Evolutionary conservation across 2,113 vertebrate species (phyloP), one percentile per base, ranked within the genome.

Genomic region (Pimephales promelas): DNA sequence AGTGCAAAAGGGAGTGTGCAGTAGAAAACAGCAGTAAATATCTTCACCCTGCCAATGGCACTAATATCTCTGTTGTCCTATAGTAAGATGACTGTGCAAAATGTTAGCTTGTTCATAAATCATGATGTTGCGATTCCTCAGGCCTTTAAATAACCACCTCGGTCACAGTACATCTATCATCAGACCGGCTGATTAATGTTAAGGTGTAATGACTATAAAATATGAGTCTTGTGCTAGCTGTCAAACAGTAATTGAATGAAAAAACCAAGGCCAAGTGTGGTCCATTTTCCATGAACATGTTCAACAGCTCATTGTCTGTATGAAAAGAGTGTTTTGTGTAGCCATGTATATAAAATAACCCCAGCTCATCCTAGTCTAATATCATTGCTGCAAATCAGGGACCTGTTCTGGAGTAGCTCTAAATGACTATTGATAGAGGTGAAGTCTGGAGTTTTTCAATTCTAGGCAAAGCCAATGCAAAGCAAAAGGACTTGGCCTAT

Each of bases 401-500:
- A 24, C 9, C 16, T 68, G 54, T 83, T 83, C 56, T 74, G 13
- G 40, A 2, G 11, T 81, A 20, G 24, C 85, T 71, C 77, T 64
- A 83, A 89, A 89, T 89, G 71, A 89, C 85, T 88, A 92, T 81
- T 86, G 86, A 91, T 83, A 43, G 77, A 79, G 70, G 68, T 77
- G 86, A 86, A 84, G 28, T 82, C 89, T 83, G 56, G 61, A 57
- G 82, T 83, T 72, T 64, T 68, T 77, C 79, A 89, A 83, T 89
- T 73, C 34, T 31, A 14, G n/a, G 77, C n/a, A n/a, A n/a, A n/a
- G n/a, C n/a, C n/a, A n/a, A n/a, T n/a, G n/a, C n/a, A n/a, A n/a
- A n/a, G n/a, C n/a, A n/a, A n/a, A 71, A 56, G 79, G 82, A 86
- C 36, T 70, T 34, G 47, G 83, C 22, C 78, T 81, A 77, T 90